Conservation (phyloP, 2,113 vertebrate genomes). For the Lamprotornis superbus region DNA sequence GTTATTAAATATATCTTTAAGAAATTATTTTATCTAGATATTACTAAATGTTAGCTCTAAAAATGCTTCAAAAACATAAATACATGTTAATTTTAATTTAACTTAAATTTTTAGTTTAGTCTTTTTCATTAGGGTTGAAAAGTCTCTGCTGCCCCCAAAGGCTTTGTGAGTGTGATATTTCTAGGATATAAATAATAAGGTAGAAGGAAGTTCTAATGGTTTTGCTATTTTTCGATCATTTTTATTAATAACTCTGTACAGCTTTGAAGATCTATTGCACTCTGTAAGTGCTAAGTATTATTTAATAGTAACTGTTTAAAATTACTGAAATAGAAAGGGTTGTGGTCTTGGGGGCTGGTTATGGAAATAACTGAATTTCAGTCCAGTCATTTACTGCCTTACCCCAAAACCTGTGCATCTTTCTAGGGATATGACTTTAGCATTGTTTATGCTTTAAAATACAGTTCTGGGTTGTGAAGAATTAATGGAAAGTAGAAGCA, state of each 20-base stretch:
- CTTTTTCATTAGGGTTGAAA: neutral
- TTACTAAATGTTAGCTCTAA: neutral
- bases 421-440: neutral
- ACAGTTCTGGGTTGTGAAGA: neutral
- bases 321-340: constrained; percentile 32
- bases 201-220: constrained; percentile 60
- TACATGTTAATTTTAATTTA: neutral
- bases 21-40: neutral
- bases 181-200: constrained; percentile 40
- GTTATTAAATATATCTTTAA: neutral
- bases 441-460: neutral
- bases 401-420: neutral
- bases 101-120: neutral
- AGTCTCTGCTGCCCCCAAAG: neutral
- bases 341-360: constrained; percentile 5
- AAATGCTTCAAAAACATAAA: neutral
- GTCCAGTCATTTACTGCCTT: neutral
- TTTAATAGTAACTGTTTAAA: constrained; percentile 61
- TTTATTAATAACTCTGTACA: constrained; percentile 55
- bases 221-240: constrained; percentile 48
- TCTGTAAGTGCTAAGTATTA: constrained; percentile 63
- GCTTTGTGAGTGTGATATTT: neutral
- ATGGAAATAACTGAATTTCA: constrained; percentile 27
- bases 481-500: neutral
- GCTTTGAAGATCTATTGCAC: constrained; percentile 58